A percentile compares a stretch with the other conserved stretches of the same genome.
Evolutionary conservation across 2,113 vertebrate species (phyloP).

Genomic region (Antechinus stuartii): DNA sequence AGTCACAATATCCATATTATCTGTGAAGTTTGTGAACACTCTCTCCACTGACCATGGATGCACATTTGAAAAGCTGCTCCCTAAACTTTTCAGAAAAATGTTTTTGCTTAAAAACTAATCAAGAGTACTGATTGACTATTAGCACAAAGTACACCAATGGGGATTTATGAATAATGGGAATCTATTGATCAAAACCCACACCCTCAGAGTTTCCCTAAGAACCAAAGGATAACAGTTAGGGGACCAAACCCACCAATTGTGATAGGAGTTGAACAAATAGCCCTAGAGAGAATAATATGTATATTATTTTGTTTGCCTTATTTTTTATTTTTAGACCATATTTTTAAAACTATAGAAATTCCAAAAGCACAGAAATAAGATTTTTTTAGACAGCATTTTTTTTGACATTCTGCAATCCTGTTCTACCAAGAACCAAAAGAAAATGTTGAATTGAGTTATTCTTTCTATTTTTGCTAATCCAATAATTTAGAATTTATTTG

Average conservation of each 20-base stretch:
- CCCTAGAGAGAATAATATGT: neutral
- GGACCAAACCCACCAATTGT: neutral
- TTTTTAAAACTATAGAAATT: constrained; percentile 41
- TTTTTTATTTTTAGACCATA: constrained; percentile 50
- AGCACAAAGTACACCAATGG: neutral
- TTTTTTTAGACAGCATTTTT: neutral
- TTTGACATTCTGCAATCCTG: constrained; percentile 33
- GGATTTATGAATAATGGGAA: neutral
- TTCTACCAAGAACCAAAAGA: constrained; percentile 23
- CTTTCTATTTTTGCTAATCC: constrained; percentile 66
- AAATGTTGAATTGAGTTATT: neutral
- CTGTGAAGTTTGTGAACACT: neutral
- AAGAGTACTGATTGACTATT: neutral
- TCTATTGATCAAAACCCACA: neutral
- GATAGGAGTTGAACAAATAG: neutral
- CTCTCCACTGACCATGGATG: neutral
- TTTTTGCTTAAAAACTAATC: neutral
- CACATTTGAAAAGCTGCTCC: neutral
- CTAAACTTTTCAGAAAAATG: neutral
- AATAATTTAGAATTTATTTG: constrained; percentile 74
- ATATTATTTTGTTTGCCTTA: neutral
- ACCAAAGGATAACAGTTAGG: neutral
- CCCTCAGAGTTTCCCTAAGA: neutral
- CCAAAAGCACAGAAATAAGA: neutral
- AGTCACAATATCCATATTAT: neutral